Conservation (phyloP, 2,797 vertebrate species). For the Catharus ustulatus region DNA sequence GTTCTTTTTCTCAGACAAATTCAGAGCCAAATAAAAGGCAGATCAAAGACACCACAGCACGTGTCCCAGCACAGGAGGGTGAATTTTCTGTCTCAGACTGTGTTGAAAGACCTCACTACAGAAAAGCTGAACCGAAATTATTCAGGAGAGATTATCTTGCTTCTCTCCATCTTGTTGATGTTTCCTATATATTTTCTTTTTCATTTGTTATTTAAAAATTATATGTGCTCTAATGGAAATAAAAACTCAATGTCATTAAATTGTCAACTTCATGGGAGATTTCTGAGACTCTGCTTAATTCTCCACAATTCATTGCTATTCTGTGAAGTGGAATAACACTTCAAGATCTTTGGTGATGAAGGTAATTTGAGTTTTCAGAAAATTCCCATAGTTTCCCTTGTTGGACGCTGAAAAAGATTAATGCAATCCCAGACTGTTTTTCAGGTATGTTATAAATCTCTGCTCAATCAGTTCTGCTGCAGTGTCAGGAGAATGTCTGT, state of each 20-base stretch:
- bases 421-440: slow-evolving; percentile 11
- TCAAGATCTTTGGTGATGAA: background rate
- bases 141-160: background rate
- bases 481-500: slow-evolving; percentile 61
- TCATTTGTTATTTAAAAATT: background rate
- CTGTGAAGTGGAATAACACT: slow-evolving; percentile 1
- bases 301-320: slow-evolving; percentile 18
- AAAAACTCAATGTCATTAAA: background rate
- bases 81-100: background rate
- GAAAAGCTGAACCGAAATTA: background rate
- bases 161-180: background rate
- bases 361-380: slow-evolving; percentile 51
- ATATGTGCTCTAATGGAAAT: background rate
- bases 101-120: background rate
- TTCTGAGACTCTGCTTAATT: slow-evolving; percentile 13
- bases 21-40: background rate
- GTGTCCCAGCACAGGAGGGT: accelerated
- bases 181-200: background rate
- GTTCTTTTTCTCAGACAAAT: background rate
- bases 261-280: background rate
- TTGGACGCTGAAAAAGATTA: slow-evolving; percentile 53
- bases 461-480: slow-evolving; percentile 35
- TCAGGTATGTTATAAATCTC: slow-evolving; percentile 53
- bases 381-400: slow-evolving; percentile 47
- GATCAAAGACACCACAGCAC: background rate